Base-by-base conservation (phyloP, 1,140 invertebrate species). In the Tachypleus tridentatus region DNA sequence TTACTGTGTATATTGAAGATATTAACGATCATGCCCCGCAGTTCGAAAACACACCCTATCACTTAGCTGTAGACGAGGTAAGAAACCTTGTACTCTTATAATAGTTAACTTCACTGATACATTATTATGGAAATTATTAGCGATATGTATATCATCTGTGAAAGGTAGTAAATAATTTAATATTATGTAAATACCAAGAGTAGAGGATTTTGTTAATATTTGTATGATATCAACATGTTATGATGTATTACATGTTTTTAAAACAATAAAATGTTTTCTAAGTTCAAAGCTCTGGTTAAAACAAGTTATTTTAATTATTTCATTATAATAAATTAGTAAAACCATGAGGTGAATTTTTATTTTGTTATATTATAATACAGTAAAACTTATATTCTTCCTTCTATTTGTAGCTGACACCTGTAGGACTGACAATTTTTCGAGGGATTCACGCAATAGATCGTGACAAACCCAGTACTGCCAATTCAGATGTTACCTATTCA, bases 401-500 rank as follows among this genome's bases (percentile, higher is more conserved):
- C n/a, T 54, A 8, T 54, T 8, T 80, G 11, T 79, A 93, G 90
- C 79, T 91, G 65, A 89, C 89, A 54, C 88, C 91, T 49, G 84
- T 93, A 57, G 91, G 89, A 47, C 76, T 87, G 63, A 91, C 87
- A 49, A 82, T 93, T 69, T 91, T 90, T 72, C 82, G 85, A 65
- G 86, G 86, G 48, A 89, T 93, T 58, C 81, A 83, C 54, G 89
- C 89, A 0, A 79, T 85, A 5, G 90, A 93, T 75, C 80, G 84
- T 2, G 89, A 91, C 74, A 91, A 91, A 74, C 88, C 88, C 0
- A 90, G 90, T 71, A 93, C 89, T 0, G 88, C 89, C 0, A 93
- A 93, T 76, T 92, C 89, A 0, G 89, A 92, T 68, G 82, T 93
- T 5, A 86, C 89, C 68, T 91, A 91, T 76, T 85, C 84, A 63